Evolutionary conservation across 2,888 invertebrate genomes (phyloP).

Genomic region (Luffia ferchaultella): DNA sequence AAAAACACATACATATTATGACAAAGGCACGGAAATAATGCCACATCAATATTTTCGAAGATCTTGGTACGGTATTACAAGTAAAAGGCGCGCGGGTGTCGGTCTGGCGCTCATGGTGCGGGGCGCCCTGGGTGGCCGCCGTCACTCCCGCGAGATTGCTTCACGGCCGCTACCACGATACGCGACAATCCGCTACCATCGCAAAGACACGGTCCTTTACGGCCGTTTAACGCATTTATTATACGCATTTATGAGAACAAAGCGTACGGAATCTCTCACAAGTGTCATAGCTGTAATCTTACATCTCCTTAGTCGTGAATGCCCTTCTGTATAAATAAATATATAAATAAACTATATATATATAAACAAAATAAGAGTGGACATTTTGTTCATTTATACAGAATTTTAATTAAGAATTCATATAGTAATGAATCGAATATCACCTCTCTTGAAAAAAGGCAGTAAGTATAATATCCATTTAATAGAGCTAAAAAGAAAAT

Average conservation of each 20-base stretch:
- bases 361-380: too few relatives aligned
- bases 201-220: slow-evolving; percentile 20
- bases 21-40: too few relatives aligned
- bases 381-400: too few relatives aligned
- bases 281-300: background rate
- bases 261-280: background rate
- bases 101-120: background rate
- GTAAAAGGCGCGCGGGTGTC: background rate
- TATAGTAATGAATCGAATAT: too few relatives aligned
- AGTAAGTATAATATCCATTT: too few relatives aligned
- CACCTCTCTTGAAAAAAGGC: too few relatives aligned
- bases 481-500: too few relatives aligned
- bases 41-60: too few relatives aligned
- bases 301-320: background rate
- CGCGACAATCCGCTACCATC: slow-evolving; percentile 21
- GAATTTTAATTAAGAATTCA: too few relatives aligned
- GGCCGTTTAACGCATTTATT: slow-evolving; percentile 27
- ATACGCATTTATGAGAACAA: background rate
- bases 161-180: slow-evolving; percentile 45
- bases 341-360: too few relatives aligned
- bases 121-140: slow-evolving; percentile 42
- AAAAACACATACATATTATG: too few relatives aligned
- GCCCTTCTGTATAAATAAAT: too few relatives aligned
- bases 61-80: background rate
- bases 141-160: slow-evolving; percentile 42